phyloP scores from a whole-genome alignment of 2,888 invertebrate species.

The Heliconius sara region DNA sequence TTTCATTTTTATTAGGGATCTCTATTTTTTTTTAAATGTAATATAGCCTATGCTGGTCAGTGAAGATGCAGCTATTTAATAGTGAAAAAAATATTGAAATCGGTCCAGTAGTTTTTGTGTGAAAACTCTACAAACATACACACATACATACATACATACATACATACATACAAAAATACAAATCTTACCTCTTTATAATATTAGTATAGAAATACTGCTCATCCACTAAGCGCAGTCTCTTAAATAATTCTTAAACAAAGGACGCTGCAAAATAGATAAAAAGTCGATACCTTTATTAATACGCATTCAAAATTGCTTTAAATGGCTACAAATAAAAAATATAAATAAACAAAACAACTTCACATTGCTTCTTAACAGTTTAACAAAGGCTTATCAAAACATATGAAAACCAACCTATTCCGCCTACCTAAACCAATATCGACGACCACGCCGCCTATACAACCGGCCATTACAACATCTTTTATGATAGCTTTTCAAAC shows the following conservation, averaged over 20 bases:
- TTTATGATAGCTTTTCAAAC: constrained; percentile 70
- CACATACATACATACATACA: too few relatives aligned
- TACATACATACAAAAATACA: too few relatives aligned
- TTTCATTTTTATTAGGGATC: too few relatives aligned
- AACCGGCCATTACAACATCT: constrained; percentile 66
- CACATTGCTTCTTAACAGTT: not conserved
- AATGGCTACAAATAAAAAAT: not conserved
- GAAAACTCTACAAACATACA: too few relatives aligned
- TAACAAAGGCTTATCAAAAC: not conserved
- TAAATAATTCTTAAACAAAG: not conserved
- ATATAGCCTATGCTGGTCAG: too few relatives aligned
- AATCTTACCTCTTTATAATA: too few relatives aligned
- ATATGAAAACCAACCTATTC: not conserved
- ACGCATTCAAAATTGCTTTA: too few relatives aligned
- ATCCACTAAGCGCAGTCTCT: not conserved
- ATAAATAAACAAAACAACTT: not conserved
- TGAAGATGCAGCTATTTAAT: too few relatives aligned
- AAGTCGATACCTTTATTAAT: not conserved
- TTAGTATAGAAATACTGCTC: not conserved
- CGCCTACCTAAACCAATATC: constrained; percentile 43
- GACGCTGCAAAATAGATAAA: not conserved
- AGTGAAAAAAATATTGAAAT: too few relatives aligned
- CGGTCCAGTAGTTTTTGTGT: too few relatives aligned
- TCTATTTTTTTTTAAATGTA: too few relatives aligned
- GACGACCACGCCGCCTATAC: constrained; percentile 53